Conservation (phyloP, 64 coral and sea anemone species). For the Acropora tenuis region DNA sequence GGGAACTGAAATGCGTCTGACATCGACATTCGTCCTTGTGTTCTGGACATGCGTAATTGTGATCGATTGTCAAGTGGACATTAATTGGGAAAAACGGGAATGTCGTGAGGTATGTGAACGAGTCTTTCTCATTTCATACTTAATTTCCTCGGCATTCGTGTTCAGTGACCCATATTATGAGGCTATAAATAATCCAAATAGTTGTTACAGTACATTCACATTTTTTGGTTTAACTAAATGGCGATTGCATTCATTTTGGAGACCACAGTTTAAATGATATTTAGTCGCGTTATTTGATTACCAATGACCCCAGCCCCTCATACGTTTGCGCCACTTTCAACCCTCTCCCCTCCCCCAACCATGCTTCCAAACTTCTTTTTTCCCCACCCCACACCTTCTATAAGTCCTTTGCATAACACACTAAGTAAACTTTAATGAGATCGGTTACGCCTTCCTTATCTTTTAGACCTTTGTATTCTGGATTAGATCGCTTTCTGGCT, state of each 20-base stretch:
- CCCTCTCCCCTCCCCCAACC: too few species aligned
- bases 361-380: too few species aligned
- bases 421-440: too few species aligned
- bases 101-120: conserved; percentile 17
- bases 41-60: not conserved
- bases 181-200: not conserved
- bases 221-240: too few species aligned
- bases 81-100: not conserved
- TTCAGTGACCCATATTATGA: not conserved
- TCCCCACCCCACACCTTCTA: too few species aligned
- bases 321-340: too few species aligned
- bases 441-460: too few species aligned
- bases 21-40: not conserved
- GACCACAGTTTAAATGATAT: too few species aligned
- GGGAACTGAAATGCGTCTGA: not conserved
- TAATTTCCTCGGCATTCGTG: not conserved
- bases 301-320: too few species aligned
- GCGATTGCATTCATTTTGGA: too few species aligned
- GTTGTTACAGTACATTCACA: not conserved
- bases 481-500: not conserved
- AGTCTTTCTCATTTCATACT: not conserved
- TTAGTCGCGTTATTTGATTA: too few species aligned
- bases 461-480: not conserved
- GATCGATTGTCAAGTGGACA: not conserved
- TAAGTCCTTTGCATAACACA: too few species aligned